Evolutionary conservation across 2,113 vertebrate species (phyloP).

Genomic region (Aptenodytes patagonicus): DNA sequence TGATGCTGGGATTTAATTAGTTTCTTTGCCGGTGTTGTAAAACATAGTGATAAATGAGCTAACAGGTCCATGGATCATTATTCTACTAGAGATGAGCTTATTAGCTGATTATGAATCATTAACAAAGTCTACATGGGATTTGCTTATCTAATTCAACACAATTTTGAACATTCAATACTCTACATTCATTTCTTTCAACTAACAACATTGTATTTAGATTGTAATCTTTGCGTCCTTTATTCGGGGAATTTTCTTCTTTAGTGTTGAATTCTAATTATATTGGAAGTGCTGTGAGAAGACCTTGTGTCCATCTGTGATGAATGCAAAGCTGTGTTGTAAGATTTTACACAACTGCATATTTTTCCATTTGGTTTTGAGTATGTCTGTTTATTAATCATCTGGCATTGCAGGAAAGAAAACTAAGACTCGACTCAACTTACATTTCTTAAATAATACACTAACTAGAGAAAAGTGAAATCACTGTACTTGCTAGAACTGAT

Average conservation of each 20-base stretch:
- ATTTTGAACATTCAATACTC: constrained; percentile 79
- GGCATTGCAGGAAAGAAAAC: background rate
- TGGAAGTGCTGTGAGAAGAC: background rate
- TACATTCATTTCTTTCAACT: constrained; percentile 71
- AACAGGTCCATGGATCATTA: constrained; percentile 95
- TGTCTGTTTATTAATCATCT: background rate
- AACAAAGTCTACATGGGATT: constrained; percentile 85
- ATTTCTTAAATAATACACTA: background rate
- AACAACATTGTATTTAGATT: constrained; percentile 66
- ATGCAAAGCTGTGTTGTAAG: background rate
- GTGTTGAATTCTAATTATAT: constrained; percentile 43
- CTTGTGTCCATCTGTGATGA: background rate
- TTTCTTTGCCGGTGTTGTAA: constrained; percentile 96
- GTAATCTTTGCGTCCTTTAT: constrained; percentile 55
- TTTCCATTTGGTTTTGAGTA: background rate
- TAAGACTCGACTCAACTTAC: background rate
- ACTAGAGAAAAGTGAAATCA: background rate
- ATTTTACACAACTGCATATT: background rate
- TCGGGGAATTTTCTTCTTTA: background rate
- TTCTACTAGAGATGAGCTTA: constrained; percentile 91
- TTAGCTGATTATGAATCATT: constrained; percentile 96
- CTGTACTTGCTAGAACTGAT: background rate
- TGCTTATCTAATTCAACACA: constrained; percentile 83
- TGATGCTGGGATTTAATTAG: constrained; percentile 99
- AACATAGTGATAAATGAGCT: constrained; percentile 99